Percentiles rank a stretch among this genome's conserved stretches.
Conservation (phyloP, 2,113 vertebrate genomes). For the Atrichornis clamosus region DNA sequence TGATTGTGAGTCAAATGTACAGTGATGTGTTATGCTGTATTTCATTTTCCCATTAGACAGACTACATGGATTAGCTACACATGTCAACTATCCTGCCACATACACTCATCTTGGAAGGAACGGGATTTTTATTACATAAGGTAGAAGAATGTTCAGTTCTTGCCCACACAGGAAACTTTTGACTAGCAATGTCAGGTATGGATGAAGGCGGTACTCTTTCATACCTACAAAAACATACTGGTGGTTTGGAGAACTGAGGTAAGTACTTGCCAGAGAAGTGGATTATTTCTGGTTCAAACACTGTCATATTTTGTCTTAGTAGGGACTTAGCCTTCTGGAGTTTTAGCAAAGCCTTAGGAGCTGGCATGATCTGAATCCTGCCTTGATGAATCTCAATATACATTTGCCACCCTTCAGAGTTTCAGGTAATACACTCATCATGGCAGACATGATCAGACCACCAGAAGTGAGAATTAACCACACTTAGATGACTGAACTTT, state of each 20-base stretch:
- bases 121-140: conserved; percentile 12
- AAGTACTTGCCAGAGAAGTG: not conserved
- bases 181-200: conserved; percentile 14
- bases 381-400: not conserved
- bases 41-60: not conserved
- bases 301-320: not conserved
- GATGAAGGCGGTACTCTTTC: not conserved
- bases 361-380: not conserved
- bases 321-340: not conserved
- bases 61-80: not conserved
- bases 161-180: conserved; percentile 46
- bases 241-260: not conserved
- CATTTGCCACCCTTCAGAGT: not conserved
- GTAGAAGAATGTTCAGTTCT: conserved; percentile 23
- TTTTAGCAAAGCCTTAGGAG: not conserved
- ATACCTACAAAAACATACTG: not conserved
- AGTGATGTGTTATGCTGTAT: not conserved
- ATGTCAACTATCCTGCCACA: not conserved
- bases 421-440: not conserved
- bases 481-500: not conserved
- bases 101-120: not conserved
- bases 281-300: not conserved
- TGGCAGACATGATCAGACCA: not conserved
- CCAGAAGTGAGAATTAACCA: not conserved
- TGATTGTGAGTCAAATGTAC: not conserved